phyloP scores from a whole-genome alignment of 2,888 invertebrate genomes.

The Prosopocoilus inquinatus region DNA sequence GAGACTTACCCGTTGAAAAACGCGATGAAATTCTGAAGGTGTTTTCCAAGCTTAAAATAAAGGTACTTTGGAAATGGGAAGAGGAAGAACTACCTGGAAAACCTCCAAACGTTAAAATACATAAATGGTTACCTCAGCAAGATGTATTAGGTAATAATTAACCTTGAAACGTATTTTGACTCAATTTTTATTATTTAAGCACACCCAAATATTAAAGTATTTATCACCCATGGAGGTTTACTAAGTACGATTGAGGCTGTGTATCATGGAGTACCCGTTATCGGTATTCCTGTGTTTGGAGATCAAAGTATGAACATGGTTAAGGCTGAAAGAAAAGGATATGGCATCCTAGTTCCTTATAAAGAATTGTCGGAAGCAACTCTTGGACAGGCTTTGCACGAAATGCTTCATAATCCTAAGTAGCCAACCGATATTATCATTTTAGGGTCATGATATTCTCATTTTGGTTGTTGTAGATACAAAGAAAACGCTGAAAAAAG shows the following conservation, averaged over 20 bases:
- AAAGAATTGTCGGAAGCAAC: constrained; percentile 20
- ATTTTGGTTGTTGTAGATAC: constrained; percentile 16
- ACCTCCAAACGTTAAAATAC: constrained; percentile 47
- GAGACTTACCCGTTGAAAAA: constrained; percentile 55
- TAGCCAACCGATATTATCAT: constrained; percentile 6
- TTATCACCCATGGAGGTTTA: constrained; percentile 32
- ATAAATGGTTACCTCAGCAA: constrained; percentile 51
- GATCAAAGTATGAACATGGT: constrained; percentile 27
- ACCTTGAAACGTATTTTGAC: neutral
- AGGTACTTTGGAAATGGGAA: constrained; percentile 57
- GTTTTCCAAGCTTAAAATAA: constrained; percentile 57
- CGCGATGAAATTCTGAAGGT: constrained; percentile 56
- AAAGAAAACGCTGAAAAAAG: constrained; percentile 14
- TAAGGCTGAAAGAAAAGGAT: constrained; percentile 22
- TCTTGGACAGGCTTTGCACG: constrained; percentile 20
- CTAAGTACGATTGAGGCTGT: constrained; percentile 29
- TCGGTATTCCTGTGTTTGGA: constrained; percentile 29
- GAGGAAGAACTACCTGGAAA: constrained; percentile 41
- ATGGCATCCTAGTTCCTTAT: constrained; percentile 22
- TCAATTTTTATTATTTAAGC: constrained; percentile 13
- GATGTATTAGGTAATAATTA: constrained; percentile 32
- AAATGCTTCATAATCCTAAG: constrained; percentile 25
- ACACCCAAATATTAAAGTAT: constrained; percentile 29
- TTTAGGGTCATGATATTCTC: neutral
- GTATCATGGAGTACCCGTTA: constrained; percentile 27